phyloP scores from a whole-genome alignment of 2,797 vertebrate species.

The Poecilia wingei region DNA sequence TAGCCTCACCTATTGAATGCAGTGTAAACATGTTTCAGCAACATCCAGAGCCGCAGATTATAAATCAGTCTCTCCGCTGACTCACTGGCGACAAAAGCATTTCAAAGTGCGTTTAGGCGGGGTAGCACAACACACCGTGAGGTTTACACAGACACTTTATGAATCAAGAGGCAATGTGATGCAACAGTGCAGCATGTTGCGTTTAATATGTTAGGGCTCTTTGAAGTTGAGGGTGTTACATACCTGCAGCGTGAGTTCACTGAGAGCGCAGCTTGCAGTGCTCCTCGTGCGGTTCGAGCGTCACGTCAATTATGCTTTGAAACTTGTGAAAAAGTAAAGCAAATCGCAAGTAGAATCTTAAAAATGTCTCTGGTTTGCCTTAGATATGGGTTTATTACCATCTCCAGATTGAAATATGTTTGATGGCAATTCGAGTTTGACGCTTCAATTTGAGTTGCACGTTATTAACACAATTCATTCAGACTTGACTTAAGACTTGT shows the following conservation, averaged over 20 bases:
- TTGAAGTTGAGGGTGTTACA: conserved; percentile 61
- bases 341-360: background rate
- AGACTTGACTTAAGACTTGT: background rate
- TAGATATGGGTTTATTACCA: background rate
- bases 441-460: too few species aligned
- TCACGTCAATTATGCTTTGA: background rate
- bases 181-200: conserved; percentile 53
- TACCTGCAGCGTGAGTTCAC: conserved; percentile 59
- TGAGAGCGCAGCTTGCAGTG: conserved; percentile 18
- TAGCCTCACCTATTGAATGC: conserved; percentile 42
- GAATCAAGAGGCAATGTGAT: conserved; percentile 58
- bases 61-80: conserved; percentile 19
- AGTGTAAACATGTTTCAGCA: conserved; percentile 66
- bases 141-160: conserved; percentile 61
- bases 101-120: conserved; percentile 38
- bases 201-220: conserved; percentile 58
- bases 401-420: background rate
- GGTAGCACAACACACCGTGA: conserved; percentile 34
- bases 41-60: conserved; percentile 20
- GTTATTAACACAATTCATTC: background rate
- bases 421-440: background rate
- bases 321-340: background rate
- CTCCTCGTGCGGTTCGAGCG: conserved; percentile 16
- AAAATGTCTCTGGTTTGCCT: background rate
- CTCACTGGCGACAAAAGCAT: conserved; percentile 21